These are phyloP conservation scores for Salminus brasiliensis DNA, from an alignment of 2,113 vertebrate genomes.

Conservation along the genomic window DNA sequence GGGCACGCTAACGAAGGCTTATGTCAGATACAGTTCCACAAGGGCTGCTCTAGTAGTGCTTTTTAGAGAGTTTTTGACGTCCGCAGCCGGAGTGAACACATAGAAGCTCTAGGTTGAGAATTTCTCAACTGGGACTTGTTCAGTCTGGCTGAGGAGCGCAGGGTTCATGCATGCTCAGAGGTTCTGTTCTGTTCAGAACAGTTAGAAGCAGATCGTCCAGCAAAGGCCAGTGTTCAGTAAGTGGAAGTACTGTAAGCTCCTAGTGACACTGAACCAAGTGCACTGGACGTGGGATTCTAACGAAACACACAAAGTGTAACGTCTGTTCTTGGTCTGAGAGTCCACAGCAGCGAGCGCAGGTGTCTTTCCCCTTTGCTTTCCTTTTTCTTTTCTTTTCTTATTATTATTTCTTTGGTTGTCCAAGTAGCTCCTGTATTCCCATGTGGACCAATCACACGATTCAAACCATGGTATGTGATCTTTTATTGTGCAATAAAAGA, in stretches of 20 bases:
- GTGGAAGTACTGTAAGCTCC: slow-evolving; percentile 50
- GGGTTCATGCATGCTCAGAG: slow-evolving; percentile 44
- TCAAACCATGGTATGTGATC: slow-evolving; percentile 76
- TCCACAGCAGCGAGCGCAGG: slow-evolving; percentile 50
- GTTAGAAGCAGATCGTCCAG: slow-evolving; percentile 40
- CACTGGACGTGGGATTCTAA: slow-evolving; percentile 51
- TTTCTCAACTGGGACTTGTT: neutral
- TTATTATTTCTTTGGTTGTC: slow-evolving; percentile 52
- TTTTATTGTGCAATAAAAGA: slow-evolving; percentile 83
- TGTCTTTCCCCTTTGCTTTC: slow-evolving; percentile 55
- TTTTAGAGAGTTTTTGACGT: neutral
- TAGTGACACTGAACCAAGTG: slow-evolving; percentile 52
- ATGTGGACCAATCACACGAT: slow-evolving; percentile 75
- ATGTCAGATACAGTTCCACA: neutral
- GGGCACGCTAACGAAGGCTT: slow-evolving; percentile 18
- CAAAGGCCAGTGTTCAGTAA: slow-evolving; percentile 32
- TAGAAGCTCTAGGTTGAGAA: neutral
- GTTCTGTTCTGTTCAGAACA: slow-evolving; percentile 46
- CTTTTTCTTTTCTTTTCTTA: slow-evolving; percentile 57
- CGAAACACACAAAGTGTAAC: too few species aligned
- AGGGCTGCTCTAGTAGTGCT: neutral
- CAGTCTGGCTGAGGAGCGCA: slow-evolving; percentile 11
- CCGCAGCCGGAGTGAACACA: slow-evolving; percentile 1
- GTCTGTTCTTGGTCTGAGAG: slow-evolving; percentile 55
- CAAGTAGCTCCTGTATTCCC: slow-evolving; percentile 71